Base-by-base conservation (phyloP, 2,113 vertebrate genomes). In the Lamprotornis superbus region DNA sequence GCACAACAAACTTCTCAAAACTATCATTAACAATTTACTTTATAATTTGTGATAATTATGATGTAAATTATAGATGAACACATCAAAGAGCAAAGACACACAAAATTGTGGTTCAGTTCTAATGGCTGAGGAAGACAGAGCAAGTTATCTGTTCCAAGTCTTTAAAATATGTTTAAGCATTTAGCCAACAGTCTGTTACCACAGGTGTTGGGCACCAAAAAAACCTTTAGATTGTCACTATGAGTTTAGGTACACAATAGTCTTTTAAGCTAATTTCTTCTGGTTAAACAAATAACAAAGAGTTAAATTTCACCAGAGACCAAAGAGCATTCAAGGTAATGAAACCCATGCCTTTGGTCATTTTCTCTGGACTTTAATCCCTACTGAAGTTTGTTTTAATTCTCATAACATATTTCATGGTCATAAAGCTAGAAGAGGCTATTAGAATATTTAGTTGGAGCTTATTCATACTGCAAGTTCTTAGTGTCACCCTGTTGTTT, bases 281-380 rank as follows among this genome's bases (percentile, higher is more conserved):
- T 80, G 25, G 15, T 53, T 68, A 89, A 95, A 71, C 67, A 89
- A 87, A 87, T 87, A 89, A 89, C 14, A 40, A 93, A 74, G 50
- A 70, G 12, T 37, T 81, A 60, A 90, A 87, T 39, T 71, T 80
- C 40, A 89, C 56, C 33, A 30, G 56, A 92, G 19, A 79, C 61
- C 28, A 50, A 85, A 94, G 65, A 94, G 37, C 64, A 57, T 71
- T 89, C 84, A 71, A 52, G 47, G 39, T 95, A 86, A 78, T 92
- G 74, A 86, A 96, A 94, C n/a, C 49, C 25, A 49, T 70, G 74
- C 65, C 79, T 93, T 71, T 75, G 90, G 76, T 95, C 7, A 61
- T 94, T 93, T 97, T 90, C 33, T 91, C 59, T 87, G 23, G n/a
- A 84, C 31, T 64, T 85, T 19, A 94, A 80, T 97, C 33, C 44